Evolutionary conservation across 2,888 invertebrate genomes (phyloP), one percentile per base, ranked within the genome.

Genomic region (Callosobruchus maculatus): DNA sequence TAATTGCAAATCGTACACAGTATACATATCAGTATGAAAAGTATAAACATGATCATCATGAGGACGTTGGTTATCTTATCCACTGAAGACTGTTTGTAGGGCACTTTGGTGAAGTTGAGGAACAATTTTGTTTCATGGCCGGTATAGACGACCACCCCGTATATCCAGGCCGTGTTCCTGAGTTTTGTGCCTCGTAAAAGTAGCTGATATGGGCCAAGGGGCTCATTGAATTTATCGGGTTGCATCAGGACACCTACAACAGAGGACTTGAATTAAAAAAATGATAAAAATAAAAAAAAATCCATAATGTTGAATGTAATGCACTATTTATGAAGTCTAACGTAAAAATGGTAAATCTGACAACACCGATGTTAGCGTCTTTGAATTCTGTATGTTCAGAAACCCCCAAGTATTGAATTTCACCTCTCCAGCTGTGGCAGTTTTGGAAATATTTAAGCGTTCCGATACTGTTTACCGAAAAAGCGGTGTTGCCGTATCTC

Each of bases 51-150:
- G 91, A 97, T 93, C 83, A 99, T 90, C 84, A 98, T 98, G 89
- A 97, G 96, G 67, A 94, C 94, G 88, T 97, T 97, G 77, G 96
- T 96, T 84, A 95, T 90, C 80, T 93, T 93, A 89, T 98, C 98
- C 78, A 98, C 95, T 70, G 96, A 95, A 74, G 98, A 98, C 78
- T 98, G 92, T 88, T 98, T 97, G 78, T 97, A 88, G 0, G 96
- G 96, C 70, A 93, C 93, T 77, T 92, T 89, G 68, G 94, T 95
- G 73, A 96, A 95, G 88, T 99, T 99, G 88, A 94, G 94, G 96
- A 99, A 97, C 81, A 99, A 91, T 87, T 99, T 99, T 74, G 98
- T 97, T 88, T 99, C 99, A 87, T 97, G 98, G 0, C 99, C 99
- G 0, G 99, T 98, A 89, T 99, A 99, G 75, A 99, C 92, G 20